These are phyloP conservation scores for Menura novaehollandiae DNA, from an alignment of 2,113 vertebrate species.

Conservation along the genomic window DNA sequence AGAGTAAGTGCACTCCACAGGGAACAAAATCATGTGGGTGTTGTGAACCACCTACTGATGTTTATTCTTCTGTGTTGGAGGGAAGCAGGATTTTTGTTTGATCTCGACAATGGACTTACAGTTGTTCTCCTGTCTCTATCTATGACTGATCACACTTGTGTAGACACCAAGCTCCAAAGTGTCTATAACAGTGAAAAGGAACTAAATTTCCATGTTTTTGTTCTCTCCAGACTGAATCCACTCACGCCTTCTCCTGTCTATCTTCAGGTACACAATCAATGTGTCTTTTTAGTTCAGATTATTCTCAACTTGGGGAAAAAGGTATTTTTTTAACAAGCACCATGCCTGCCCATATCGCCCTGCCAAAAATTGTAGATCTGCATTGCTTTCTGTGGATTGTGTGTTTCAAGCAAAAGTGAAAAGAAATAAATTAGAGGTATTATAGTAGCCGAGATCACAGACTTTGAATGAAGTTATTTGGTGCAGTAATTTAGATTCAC, in stretches of 20 bases:
- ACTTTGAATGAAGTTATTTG: conserved; percentile 30
- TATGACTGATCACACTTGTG: not conserved
- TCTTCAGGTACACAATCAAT: not conserved
- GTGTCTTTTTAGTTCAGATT: not conserved
- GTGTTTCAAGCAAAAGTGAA: not conserved
- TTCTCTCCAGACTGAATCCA: not conserved
- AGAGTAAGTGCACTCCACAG: not conserved
- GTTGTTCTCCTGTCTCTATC: not conserved
- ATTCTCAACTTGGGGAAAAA: not conserved
- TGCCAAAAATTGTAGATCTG: not conserved
- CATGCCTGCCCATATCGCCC: not conserved
- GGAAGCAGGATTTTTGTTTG: not conserved
- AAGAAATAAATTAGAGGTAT: conserved; percentile 25
- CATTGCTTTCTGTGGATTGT: not conserved
- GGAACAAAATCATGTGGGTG: not conserved
- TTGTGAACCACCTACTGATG: not conserved
- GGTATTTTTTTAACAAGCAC: not conserved
- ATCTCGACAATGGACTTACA: not conserved
- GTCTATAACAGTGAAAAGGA: not conserved
- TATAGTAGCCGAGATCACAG: not conserved
- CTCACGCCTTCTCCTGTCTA: not conserved
- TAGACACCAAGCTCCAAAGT: not conserved
- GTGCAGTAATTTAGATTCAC: not conserved
- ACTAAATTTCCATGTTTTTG: not conserved
- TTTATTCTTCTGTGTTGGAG: not conserved